Evolutionary conservation across 2,113 vertebrate genomes (phyloP).

Genomic region (Tragulus kanchil): DNA sequence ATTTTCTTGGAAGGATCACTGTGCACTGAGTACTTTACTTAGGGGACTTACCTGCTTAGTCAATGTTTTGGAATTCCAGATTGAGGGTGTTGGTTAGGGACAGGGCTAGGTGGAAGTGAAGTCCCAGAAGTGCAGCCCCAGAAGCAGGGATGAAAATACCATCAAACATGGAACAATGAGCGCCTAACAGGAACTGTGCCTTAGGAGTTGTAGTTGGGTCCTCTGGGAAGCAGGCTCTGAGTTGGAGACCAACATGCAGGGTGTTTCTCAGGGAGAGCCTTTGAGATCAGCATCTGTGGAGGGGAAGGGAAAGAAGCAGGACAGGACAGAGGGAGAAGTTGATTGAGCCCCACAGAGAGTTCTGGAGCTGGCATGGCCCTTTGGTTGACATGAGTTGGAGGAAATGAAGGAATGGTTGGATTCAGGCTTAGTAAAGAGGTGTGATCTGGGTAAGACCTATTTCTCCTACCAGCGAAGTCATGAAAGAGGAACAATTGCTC

Average conservation of each 20-base stretch:
- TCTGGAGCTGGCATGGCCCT: not conserved
- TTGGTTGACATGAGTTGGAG: not conserved
- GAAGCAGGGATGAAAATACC: not conserved
- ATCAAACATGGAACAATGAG: not conserved
- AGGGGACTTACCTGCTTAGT: not conserved
- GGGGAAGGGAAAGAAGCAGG: not conserved
- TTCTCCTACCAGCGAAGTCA: not conserved
- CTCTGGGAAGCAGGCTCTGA: not conserved
- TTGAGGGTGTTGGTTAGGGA: not conserved
- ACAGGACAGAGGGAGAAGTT: not conserved
- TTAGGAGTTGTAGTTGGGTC: not conserved
- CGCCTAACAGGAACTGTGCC: not conserved
- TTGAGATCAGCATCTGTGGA: not conserved
- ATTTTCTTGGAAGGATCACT: not conserved
- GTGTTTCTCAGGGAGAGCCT: not conserved
- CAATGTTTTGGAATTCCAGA: not conserved
- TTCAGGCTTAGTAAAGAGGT: not conserved
- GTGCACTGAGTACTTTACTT: not conserved
- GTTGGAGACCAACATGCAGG: not conserved
- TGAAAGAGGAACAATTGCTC: not conserved
- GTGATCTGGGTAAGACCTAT: not conserved
- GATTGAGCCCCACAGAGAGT: not conserved
- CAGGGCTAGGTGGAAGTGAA: not conserved
- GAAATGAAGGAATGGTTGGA: not conserved
- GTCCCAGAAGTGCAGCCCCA: not conserved